These are phyloP conservation scores for Decapterus maruadsi DNA, from an alignment of 2,797 vertebrate genomes.

Conservation along the genomic window DNA sequence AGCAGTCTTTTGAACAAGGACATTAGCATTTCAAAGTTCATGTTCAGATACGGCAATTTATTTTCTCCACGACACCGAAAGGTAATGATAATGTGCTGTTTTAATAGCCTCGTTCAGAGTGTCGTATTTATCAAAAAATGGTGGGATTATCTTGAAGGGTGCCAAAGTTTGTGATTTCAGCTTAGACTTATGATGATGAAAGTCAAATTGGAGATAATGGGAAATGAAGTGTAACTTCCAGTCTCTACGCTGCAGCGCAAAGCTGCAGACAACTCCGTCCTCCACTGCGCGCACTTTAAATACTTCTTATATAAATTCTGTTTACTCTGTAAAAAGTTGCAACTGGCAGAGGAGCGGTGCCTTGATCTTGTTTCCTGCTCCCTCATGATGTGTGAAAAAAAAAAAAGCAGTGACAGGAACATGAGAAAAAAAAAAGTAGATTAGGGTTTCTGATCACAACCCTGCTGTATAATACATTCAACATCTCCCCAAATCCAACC, in stretches of 20 bases:
- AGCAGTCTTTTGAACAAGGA: conserved; percentile 20
- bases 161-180: conserved; percentile 36
- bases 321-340: conserved; percentile 27
- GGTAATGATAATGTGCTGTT: conserved; percentile 57
- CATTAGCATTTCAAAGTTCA: conserved; percentile 69
- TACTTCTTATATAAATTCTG: conserved; percentile 25
- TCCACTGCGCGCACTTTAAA: background rate
- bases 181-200: conserved; percentile 31
- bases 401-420: background rate
- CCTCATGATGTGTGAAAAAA: conserved; percentile 35
- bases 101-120: conserved; percentile 50
- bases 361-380: conserved; percentile 44
- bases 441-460: conserved; percentile 63
- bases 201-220: conserved; percentile 17
- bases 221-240: conserved; percentile 17
- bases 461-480: conserved; percentile 48
- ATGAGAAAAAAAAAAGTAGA: conserved; percentile 34
- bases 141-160: conserved; percentile 47
- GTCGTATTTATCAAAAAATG: conserved; percentile 45
- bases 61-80: conserved; percentile 48
- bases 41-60: conserved; percentile 48
- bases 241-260: conserved; percentile 1
- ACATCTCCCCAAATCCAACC: conserved; percentile 53
- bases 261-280: conserved; percentile 3
- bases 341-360: conserved; percentile 5